Evolutionary conservation across 2,797 vertebrate species (phyloP).

Genomic region (Sebastes oblongus): DNA sequence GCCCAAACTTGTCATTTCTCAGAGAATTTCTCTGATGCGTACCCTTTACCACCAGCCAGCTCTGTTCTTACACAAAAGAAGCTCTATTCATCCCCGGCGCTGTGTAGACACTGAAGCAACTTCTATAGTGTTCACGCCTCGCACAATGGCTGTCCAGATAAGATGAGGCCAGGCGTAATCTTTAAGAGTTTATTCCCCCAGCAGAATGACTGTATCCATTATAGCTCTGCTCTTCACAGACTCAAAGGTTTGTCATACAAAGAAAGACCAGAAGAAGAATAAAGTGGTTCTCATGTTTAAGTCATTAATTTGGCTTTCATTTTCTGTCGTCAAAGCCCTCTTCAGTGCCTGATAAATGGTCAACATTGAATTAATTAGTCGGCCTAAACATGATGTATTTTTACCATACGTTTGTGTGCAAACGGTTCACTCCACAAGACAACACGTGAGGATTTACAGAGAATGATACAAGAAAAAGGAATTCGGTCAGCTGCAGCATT

Average conservation of each 20-base stretch:
- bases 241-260: conserved; percentile 22
- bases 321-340: conserved; percentile 1
- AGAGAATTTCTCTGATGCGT: conserved; percentile 3
- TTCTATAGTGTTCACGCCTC: conserved; percentile 12
- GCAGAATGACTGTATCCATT: conserved; percentile 4
- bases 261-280: conserved; percentile 2
- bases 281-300: conserved; percentile 18
- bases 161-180: conserved; percentile 35
- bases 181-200: conserved; percentile 29
- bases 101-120: conserved; percentile 29
- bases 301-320: conserved; percentile 8
- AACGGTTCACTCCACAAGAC: neutral
- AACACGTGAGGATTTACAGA: neutral
- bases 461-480: neutral
- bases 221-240: conserved; percentile 11
- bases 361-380: conserved; percentile 10
- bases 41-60: conserved; percentile 7
- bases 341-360: conserved; percentile 17
- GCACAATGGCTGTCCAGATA: conserved; percentile 43
- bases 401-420: neutral
- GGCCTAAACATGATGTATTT: neutral
- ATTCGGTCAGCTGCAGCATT: neutral
- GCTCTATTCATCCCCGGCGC: conserved; percentile 2
- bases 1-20: conserved; percentile 8
- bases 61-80: conserved; percentile 31